Base-by-base conservation (phyloP, 2,113 vertebrate species). In the Semicossyphus pulcher region DNA sequence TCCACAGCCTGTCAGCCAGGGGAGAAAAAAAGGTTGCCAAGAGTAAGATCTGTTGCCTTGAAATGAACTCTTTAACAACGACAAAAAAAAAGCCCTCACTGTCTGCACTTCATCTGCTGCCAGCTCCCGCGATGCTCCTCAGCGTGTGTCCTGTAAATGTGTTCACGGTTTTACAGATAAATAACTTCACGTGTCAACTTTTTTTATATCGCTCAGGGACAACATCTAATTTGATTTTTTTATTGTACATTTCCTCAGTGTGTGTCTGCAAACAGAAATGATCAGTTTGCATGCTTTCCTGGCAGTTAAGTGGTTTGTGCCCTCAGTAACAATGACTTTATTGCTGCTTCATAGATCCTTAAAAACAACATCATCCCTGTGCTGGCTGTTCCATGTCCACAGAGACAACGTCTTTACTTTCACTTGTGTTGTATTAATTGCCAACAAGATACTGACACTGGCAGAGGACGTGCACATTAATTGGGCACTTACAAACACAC, bases 1-100 rank as follows among this genome's bases (percentile, higher is more conserved):
- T 81, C 78, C 68, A 72, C 26, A 52, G 41, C 29, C 66, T 69
- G 80, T 86, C 86, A 83, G 54, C 44, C n/a, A n/a, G n/a, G n/a
- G n/a, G 6, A 59, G 69, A 56, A 59, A 81, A 64, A 74, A 9
- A 16, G 28, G 28, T 48, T 70, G 88, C 86, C 84, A 87, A 85
- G 68, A 72, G 58, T 65, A 53, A 61, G 76, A 86, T 83, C 70
- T 74, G 64, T 75, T 73, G 74, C 79, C 68, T 76, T 78, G 61
- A 91, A 86, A 86, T 23, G 16, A 86, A 78, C 79, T 78, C 49
- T 76, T 66, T 41, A 45, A 61, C 2, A 54, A n/a, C n/a, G n/a
- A n/a, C n/a, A n/a, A n/a, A n/a, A 51, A 76, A 57, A 42, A 57
- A 66, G 25, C 31, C 16, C 28, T 60, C 16, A 47, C 67, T 31